Evolutionary conservation across 2,888 invertebrate species (phyloP), one percentile per base, ranked within the genome.

Genomic region (Acanthoscelides obtectus): DNA sequence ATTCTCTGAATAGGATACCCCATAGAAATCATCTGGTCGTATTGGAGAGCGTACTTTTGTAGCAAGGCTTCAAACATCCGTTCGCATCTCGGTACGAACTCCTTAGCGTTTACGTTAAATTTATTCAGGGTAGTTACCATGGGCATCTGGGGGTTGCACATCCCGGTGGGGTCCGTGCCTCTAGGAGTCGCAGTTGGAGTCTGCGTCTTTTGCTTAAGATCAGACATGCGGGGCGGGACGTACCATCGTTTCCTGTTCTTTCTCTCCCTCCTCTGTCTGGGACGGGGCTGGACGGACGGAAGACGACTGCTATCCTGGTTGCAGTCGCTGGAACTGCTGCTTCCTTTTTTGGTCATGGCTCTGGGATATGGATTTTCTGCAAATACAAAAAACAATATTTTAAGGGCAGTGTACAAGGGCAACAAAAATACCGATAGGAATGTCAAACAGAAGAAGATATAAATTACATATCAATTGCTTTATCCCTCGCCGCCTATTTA

Each of bases 1-100:
- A 87, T 83, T 69, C 87, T 87, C 75, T 90, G 89, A 6, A 93
- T 86, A 0, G 95, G 94, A 80, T 91, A 94, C 0, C 94, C 94
- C 75, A 91, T 87, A 17, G 88, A 87, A 77, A 90, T 86, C 84
- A 93, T 86, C 73, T 91, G 88, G 76, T 90, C 88, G 6, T 87
- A 87, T 22, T 88, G 88, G 69, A 94, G 86, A 21, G 90, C 81
- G 83, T 93, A 92, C 71, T 88, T 87, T 0, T 87, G 87, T 68
- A 94, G 84, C 66, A 89, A 87, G 69, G 86, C 84, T 67, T 86
- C 88, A 78, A 94, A 82, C 75, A 89, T 87, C 21, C 84, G 85
- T 78, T 91, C 89, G 5, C n/a, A n/a, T n/a, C n/a, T n/a, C n/a
- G n/a, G n/a, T n/a, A n/a, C n/a, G n/a, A n/a, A n/a, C n/a, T n/a